phyloP scores from a whole-genome alignment of 2,888 invertebrate genomes.

The Mesochorus sp. region DNA sequence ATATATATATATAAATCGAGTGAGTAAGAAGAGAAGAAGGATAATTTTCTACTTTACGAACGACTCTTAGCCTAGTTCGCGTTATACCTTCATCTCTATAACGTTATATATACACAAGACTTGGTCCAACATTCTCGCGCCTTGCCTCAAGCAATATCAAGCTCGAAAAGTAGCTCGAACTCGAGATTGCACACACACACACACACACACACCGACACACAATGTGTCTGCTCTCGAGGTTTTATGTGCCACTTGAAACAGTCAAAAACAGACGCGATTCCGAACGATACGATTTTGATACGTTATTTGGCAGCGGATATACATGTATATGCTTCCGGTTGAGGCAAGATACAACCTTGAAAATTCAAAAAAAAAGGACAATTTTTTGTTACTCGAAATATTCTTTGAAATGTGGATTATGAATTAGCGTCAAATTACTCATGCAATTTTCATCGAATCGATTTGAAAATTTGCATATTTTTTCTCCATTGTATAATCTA shows the following conservation, averaged over 20 bases:
- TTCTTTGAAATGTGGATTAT: too few relatives aligned
- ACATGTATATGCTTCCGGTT: too few relatives aligned
- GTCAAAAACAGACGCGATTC: neutral
- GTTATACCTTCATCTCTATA: neutral
- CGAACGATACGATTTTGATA: neutral
- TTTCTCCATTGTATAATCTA: too few relatives aligned
- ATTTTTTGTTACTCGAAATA: too few relatives aligned
- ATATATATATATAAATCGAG: neutral
- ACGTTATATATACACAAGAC: neutral
- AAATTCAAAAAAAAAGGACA: too few relatives aligned
- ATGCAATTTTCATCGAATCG: too few relatives aligned
- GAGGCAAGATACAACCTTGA: too few relatives aligned
- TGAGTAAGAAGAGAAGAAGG: constrained; percentile 13
- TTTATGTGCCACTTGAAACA: neutral
- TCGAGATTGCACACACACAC: constrained; percentile 22
- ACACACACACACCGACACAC: too few relatives aligned
- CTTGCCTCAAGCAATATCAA: neutral
- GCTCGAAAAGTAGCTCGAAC: constrained; percentile 29
- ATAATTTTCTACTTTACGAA: constrained; percentile 45
- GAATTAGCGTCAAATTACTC: too few relatives aligned
- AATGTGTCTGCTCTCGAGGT: too few relatives aligned
- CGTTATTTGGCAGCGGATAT: too few relatives aligned
- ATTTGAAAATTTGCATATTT: too few relatives aligned
- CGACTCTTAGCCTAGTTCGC: constrained; percentile 36
- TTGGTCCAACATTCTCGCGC: neutral